A percentile compares a stretch with the other conserved stretches of the same genome.
Conservation (phyloP, 2,113 vertebrate species). For the Callocephalon fimbriatum region DNA sequence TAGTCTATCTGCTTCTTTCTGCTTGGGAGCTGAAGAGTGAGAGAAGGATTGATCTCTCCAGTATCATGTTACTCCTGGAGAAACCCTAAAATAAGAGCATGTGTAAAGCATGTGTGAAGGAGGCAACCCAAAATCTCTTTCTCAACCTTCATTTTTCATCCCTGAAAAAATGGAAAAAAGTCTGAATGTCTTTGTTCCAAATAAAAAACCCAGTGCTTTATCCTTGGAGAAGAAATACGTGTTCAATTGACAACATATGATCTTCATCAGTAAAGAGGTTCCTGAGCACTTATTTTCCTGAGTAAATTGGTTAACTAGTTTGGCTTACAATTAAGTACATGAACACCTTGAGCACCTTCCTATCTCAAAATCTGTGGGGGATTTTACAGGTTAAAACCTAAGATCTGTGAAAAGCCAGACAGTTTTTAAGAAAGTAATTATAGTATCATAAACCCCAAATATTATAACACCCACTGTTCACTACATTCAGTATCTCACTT, state of each 20-base stretch:
- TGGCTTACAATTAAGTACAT: neutral
- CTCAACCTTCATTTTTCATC: neutral
- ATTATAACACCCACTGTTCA: neutral
- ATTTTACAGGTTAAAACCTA: neutral
- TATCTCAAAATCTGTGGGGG: neutral
- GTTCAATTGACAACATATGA: neutral
- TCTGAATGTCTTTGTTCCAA: neutral
- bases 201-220: neutral
- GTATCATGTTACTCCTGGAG: neutral
- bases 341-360: neutral
- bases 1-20: neutral
- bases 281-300: neutral
- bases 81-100: neutral
- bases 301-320: neutral
- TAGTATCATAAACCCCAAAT: neutral
- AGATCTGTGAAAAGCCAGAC: neutral
- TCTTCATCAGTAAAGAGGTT: neutral
- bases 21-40: neutral
- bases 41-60: neutral
- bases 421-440: neutral
- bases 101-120: neutral
- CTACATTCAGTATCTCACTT: neutral
- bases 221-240: neutral
- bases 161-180: neutral
- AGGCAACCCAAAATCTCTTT: conserved; percentile 1